These are phyloP conservation scores for Synergus laeviventris DNA, from an alignment of 2,888 invertebrate genomes.

Conservation along the genomic window DNA sequence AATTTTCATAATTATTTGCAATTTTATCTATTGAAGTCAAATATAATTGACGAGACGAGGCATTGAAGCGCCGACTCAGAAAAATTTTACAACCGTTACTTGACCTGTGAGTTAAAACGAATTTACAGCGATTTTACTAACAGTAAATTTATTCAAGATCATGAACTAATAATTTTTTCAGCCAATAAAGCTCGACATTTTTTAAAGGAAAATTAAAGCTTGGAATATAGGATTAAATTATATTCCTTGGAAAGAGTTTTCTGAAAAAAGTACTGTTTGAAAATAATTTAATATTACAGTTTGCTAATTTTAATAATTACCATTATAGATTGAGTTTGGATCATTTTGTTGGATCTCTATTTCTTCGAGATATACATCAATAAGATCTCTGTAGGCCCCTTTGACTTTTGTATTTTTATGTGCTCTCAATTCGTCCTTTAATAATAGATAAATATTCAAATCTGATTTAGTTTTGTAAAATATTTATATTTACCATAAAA, in stretches of 20 bases:
- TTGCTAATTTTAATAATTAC: constrained; percentile 52
- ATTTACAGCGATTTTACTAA: constrained; percentile 20
- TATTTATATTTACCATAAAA: constrained; percentile 73
- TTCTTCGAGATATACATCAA: constrained; percentile 69
- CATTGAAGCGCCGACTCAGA: not conserved
- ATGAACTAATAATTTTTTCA: not conserved
- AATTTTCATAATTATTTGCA: not conserved
- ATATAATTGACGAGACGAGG: not conserved
- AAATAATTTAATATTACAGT: not conserved
- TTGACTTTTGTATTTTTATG: constrained; percentile 61
- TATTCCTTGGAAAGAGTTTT: not conserved
- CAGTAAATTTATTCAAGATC: constrained; percentile 13
- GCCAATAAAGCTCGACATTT: not conserved
- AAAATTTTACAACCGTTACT: constrained; percentile 27
- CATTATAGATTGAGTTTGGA: constrained; percentile 63
- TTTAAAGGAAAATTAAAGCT: not conserved
- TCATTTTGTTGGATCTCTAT: constrained; percentile 59
- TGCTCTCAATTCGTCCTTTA: constrained; percentile 60
- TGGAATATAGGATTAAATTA: not conserved
- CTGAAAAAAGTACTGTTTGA: not conserved
- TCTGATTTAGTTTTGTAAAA: not conserved
- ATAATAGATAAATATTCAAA: constrained; percentile 27
- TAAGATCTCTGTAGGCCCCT: constrained; percentile 63
- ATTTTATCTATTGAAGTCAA: not conserved
- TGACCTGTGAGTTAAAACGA: not conserved